A percentile compares a stretch with the other conserved stretches of the same genome.
Conservation (phyloP, 1,140 invertebrate species). For the Wasmannia auropunctata region DNA sequence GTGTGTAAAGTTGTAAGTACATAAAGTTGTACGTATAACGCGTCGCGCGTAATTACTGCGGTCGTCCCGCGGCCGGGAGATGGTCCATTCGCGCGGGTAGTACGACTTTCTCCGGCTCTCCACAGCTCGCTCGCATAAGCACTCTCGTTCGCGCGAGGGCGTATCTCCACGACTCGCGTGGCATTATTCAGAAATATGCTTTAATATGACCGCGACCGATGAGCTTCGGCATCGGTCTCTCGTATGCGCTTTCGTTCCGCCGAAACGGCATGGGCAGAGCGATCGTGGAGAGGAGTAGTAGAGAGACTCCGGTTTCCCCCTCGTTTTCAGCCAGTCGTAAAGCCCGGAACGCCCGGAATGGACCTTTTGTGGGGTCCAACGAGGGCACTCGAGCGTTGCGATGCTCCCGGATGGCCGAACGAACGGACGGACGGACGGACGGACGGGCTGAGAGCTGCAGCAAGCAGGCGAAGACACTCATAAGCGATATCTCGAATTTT, state of each 20-base stretch:
- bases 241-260: slow-evolving; percentile 30
- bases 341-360: slow-evolving; percentile 68
- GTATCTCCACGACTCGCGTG: not conserved
- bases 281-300: slow-evolving; percentile 17
- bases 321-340: slow-evolving; percentile 62
- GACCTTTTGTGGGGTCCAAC: slow-evolving; percentile 54
- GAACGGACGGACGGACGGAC: not conserved
- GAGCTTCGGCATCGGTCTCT: slow-evolving; percentile 21
- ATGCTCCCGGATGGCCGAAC: slow-evolving; percentile 26
- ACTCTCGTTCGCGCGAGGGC: not conserved
- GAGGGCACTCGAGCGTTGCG: slow-evolving; percentile 58
- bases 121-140: not conserved
- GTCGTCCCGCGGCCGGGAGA: not conserved
- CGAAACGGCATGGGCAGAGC: slow-evolving; percentile 15
- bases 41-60: slow-evolving; percentile 21
- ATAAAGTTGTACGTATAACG: not conserved
- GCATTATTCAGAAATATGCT: slow-evolving; percentile 39
- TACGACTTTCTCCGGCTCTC: not conserved
- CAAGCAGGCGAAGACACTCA: slow-evolving; percentile 63
- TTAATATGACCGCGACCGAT: slow-evolving; percentile 37
- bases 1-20: not conserved
- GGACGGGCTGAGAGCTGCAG: not conserved
- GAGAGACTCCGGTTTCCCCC: slow-evolving; percentile 45
- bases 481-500: slow-evolving; percentile 70
- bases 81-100: not conserved